Base-by-base conservation (phyloP, 2,113 vertebrate species). In the Struthio camelus region DNA sequence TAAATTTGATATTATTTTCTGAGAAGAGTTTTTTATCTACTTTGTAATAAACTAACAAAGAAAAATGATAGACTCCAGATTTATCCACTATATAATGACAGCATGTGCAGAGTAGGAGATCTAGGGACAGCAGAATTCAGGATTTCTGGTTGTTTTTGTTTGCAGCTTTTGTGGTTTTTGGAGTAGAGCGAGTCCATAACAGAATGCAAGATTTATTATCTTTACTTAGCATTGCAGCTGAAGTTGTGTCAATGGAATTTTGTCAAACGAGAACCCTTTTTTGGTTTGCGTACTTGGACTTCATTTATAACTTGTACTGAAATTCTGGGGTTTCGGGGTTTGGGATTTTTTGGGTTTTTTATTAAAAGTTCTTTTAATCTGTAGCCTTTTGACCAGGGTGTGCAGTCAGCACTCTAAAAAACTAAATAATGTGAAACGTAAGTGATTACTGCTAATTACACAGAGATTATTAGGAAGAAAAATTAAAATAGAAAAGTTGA, bases 111-210 rank as follows among this genome's bases (percentile, higher is more conserved):
- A 66, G 24, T 34, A 79, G 62, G 28, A 72, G 6, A 51, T 12
- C 10, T 8, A 19, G 1, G 5, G 11, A 56, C 24, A 46, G 27
- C 16, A 82, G 79, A 88, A 72, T 58, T 76, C 40, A 67, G 4
- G 12, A 34, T 50, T 53, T 22, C 71, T 72, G 2, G 7, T 40
- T 87, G 12, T 14, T 76, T 59, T 56, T 88, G 1, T 28, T 73
- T 79, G 27, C 9, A 42, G 10, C 3, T 17, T 42, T 19, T 58
- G 14, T 46, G 4, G 1, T n/a, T 70, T 83, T 71, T 40, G 28
- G 36, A 64, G 7, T 10, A 80, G 6, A 38, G 1, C 1, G 3
- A 2, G 48, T 5, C 34, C 3, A 24, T 27, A 64, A 7, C 4
- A 61, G 32, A 85, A 85, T 59, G 12, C 2, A 42, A 77, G 59